Percentiles rank a stretch among this genome's conserved stretches.
Evolutionary conservation across 2,888 invertebrate genomes (phyloP).

Genomic region (Antitype chi): DNA sequence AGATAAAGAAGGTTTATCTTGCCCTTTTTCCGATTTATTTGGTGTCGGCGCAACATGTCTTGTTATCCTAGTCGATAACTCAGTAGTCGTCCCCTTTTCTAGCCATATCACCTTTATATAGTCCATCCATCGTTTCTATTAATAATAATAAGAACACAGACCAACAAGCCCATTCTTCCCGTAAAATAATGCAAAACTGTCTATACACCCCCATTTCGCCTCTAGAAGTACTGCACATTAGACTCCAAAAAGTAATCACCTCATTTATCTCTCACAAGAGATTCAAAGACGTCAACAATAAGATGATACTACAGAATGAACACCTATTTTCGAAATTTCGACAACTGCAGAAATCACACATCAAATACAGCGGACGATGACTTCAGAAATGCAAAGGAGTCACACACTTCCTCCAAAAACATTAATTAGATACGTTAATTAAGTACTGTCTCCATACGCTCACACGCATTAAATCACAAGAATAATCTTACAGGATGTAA

Average conservation of each 20-base stretch:
- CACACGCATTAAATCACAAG: constrained; percentile 63
- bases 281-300: not conserved
- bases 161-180: not conserved
- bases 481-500: constrained; percentile 61
- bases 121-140: too few relatives aligned
- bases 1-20: not conserved
- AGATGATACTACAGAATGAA: not conserved
- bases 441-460: constrained; percentile 43
- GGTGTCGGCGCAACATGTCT: not conserved
- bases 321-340: not conserved
- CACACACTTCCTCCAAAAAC: constrained; percentile 29
- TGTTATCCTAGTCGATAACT: too few relatives aligned
- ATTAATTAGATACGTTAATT: constrained; percentile 58
- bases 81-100: too few relatives aligned
- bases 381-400: not conserved
- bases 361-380: not conserved
- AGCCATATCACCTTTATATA: too few relatives aligned
- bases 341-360: not conserved
- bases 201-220: not conserved
- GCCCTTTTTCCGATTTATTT: not conserved
- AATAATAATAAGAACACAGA: not conserved
- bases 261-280: not conserved
- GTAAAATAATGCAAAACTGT: too few relatives aligned
- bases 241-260: not conserved
- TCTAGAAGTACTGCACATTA: not conserved